phyloP scores from a whole-genome alignment of 2,888 invertebrate species.

The Volucella inflata region DNA sequence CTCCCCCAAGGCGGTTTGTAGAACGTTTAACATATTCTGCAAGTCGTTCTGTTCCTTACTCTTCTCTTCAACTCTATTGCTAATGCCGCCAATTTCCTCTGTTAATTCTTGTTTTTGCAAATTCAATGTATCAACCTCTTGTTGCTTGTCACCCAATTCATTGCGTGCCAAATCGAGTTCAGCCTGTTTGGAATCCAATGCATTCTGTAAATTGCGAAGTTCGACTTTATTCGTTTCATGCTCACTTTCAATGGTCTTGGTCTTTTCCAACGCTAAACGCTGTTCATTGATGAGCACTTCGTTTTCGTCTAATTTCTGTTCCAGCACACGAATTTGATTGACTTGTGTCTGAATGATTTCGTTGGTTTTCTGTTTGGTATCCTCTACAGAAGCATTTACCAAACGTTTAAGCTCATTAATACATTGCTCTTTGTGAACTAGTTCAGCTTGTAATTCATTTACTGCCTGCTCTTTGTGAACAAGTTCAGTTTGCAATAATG shows the following conservation, averaged over 20 bases:
- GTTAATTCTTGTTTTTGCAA: constrained; percentile 78
- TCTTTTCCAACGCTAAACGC: constrained; percentile 81
- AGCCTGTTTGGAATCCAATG: constrained; percentile 81
- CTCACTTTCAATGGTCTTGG: constrained; percentile 80
- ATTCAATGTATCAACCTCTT: constrained; percentile 78
- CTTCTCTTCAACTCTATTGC: constrained; percentile 78
- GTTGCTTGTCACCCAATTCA: constrained; percentile 78
- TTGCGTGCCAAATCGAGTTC: constrained; percentile 79
- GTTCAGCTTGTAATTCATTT: constrained; percentile 76
- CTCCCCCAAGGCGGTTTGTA: constrained; percentile 77
- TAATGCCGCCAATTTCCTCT: constrained; percentile 78
- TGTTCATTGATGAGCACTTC: constrained; percentile 81
- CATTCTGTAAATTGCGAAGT: constrained; percentile 82
- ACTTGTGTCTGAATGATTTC: constrained; percentile 80
- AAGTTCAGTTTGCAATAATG: constrained; percentile 80
- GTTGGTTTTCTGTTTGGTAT: constrained; percentile 80
- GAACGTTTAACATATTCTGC: constrained; percentile 77
- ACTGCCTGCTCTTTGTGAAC: constrained; percentile 74
- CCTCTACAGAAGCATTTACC: constrained; percentile 80
- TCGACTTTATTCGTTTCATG: constrained; percentile 81
- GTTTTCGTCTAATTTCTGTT: constrained; percentile 82
- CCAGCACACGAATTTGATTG: constrained; percentile 80
- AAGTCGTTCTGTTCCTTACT: constrained; percentile 79
- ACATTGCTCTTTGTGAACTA: constrained; percentile 81
- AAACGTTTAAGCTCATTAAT: constrained; percentile 81